Evolutionary conservation across 30 jellyfish, hydroid and myxozoan species (phyloP).

Genomic region (Cassiopea xamachana): DNA sequence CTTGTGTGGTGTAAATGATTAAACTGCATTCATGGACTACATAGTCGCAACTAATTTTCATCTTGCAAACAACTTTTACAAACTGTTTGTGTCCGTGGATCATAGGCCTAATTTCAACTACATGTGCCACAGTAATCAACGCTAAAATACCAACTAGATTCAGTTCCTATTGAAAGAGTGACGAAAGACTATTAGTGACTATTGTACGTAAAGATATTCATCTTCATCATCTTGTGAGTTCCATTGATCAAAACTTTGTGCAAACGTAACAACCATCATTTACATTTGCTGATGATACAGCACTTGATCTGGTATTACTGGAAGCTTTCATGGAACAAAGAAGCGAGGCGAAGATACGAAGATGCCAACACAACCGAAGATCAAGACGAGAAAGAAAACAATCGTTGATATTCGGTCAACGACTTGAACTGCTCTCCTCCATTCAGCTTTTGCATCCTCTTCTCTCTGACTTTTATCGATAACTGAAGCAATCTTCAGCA

Average conservation of each 20-base stretch:
- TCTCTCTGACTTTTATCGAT: conserved; percentile 42
- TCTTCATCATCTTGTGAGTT: too few relatives aligned
- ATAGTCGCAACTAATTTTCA: too few relatives aligned
- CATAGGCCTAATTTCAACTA: too few relatives aligned
- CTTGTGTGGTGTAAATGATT: too few relatives aligned
- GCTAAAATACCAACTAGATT: too few relatives aligned
- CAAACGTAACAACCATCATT: background rate
- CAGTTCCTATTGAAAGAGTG: too few relatives aligned
- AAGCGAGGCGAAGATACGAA: conserved; percentile 57
- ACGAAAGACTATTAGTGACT: too few relatives aligned
- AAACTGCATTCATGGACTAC: too few relatives aligned
- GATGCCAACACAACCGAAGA: conserved; percentile 48
- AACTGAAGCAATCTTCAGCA: conserved; percentile 49
- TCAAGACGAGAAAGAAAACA: conserved; percentile 38
- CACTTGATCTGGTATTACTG: background rate
- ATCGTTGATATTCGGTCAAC: conserved; percentile 61
- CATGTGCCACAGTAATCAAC: too few relatives aligned
- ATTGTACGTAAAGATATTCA: too few relatives aligned
- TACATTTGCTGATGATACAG: background rate
- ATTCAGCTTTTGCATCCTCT: conserved; percentile 67
- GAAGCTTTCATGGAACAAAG: conserved; percentile 19
- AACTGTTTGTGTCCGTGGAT: too few relatives aligned
- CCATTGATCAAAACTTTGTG: background rate
- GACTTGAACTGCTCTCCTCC: conserved; percentile 76
- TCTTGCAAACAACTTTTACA: too few relatives aligned